Evolutionary conservation across 2,888 invertebrate species (phyloP).

Genomic region (Dynastes tityus): DNA sequence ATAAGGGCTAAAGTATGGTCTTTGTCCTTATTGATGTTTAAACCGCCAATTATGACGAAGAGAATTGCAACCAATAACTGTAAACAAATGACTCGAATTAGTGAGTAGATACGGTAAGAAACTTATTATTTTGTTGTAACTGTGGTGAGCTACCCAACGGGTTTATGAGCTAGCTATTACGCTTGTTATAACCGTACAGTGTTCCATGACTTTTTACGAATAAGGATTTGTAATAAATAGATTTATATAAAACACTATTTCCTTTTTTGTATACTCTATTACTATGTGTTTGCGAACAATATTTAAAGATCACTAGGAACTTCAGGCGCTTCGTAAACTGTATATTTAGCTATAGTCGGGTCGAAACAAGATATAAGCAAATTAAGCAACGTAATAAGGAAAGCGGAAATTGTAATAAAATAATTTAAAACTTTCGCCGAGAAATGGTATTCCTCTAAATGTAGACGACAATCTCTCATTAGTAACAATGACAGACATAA

Average conservation of each 20-base stretch:
- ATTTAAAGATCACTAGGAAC: conserved; percentile 37
- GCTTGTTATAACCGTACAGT: too few relatives aligned
- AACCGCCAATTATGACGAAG: conserved; percentile 86
- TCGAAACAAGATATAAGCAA: conserved; percentile 86
- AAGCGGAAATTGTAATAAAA: conserved; percentile 79
- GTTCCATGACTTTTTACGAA: too few relatives aligned
- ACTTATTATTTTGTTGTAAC: too few relatives aligned
- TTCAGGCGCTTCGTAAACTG: conserved; percentile 58
- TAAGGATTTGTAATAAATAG: too few relatives aligned
- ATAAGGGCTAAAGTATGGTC: conserved; percentile 85
- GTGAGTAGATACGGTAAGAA: not conserved
- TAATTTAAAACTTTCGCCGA: conserved; percentile 83
- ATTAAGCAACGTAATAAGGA: conserved; percentile 83
- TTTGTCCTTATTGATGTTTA: conserved; percentile 84
- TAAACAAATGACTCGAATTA: conserved; percentile 67
- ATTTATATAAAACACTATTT: too few relatives aligned
- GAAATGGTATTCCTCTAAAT: conserved; percentile 78
- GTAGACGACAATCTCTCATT: conserved; percentile 84
- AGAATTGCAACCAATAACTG: conserved; percentile 88
- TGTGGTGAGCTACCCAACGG: too few relatives aligned
- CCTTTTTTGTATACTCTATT: too few relatives aligned
- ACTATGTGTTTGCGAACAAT: too few relatives aligned
- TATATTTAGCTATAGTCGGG: conserved; percentile 77
- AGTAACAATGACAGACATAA: conserved; percentile 83
- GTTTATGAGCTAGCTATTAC: too few relatives aligned